A percentile compares a stretch with the other conserved stretches of the same genome.
Evolutionary conservation across 92 coral and sea anemone species (phyloP).

Genomic region (Plumapathes pennacea): DNA sequence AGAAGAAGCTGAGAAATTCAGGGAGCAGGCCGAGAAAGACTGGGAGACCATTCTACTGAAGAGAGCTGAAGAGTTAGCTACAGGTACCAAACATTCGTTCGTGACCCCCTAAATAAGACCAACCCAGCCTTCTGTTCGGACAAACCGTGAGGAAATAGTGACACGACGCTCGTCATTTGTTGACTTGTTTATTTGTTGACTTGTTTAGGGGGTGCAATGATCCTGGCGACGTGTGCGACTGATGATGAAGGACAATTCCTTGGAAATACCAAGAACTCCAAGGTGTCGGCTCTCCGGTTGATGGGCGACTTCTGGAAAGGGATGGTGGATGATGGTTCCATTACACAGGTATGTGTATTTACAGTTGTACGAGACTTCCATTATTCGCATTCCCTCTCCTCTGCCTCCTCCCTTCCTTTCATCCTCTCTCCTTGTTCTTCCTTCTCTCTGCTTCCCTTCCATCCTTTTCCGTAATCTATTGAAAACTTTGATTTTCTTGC

Average conservation of each 20-base stretch:
- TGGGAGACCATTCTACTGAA: slow-evolving; percentile 60
- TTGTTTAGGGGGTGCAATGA: slow-evolving; percentile 55
- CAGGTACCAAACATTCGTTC: slow-evolving; percentile 60
- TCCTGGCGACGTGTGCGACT: slow-evolving; percentile 52
- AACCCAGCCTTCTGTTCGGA: no score
- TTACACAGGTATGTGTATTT: slow-evolving; percentile 68
- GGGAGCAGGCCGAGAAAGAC: slow-evolving; percentile 65
- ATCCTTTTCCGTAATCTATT: no score
- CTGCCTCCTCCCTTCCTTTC: no score
- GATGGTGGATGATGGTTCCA: slow-evolving; percentile 55
- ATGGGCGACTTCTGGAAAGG: slow-evolving; percentile 66
- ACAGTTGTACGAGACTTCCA: no score
- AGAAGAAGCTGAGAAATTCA: slow-evolving; percentile 40
- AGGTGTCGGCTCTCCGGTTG: slow-evolving; percentile 55
- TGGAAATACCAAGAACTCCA: slow-evolving; percentile 51
- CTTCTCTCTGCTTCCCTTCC: no score
- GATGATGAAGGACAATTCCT: slow-evolving; percentile 70
- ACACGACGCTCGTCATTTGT: no score
- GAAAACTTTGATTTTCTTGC: no score
- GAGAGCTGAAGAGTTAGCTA: slow-evolving; percentile 56
- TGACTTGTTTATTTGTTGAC: neutral
- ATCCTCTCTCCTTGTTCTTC: no score
- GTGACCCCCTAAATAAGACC: no score
- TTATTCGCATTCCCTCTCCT: no score
- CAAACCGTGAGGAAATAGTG: no score